phyloP scores from a whole-genome alignment of 1,140 invertebrate species.

The Aphis gossypii region DNA sequence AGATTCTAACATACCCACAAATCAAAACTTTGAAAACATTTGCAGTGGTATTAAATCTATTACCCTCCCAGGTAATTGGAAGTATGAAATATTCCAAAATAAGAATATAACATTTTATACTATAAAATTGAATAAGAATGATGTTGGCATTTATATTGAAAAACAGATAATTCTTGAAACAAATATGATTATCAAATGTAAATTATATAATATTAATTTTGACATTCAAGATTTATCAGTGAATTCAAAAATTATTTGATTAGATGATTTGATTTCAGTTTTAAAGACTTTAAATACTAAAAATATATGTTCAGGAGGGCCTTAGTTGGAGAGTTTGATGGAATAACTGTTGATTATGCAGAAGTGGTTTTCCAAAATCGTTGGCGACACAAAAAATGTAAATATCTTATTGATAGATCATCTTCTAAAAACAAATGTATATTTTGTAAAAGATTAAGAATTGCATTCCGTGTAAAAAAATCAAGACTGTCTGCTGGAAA shows the following conservation, averaged over 20 bases:
- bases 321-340: slow-evolving; percentile 9
- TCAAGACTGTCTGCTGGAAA: neutral
- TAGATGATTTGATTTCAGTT: neutral
- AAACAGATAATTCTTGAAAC: slow-evolving; percentile 20
- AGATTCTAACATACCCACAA: no score
- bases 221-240: neutral
- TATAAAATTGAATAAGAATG: neutral
- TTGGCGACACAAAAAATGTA: slow-evolving; percentile 13
- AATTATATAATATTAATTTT: neutral
- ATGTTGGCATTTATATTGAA: neutral
- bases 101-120: neutral
- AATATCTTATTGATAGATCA: neutral
- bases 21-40: no score
- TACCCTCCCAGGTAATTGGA: slow-evolving; percentile 15
- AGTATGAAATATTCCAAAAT: neutral
- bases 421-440: neutral
- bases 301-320: neutral
- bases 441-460: neutral
- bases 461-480: neutral
- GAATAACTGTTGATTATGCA: neutral
- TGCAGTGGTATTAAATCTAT: no score
- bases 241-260: neutral
- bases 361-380: neutral
- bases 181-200: neutral
- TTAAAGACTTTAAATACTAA: neutral